Percentiles rank a stretch among this genome's conserved stretches.
Conservation (phyloP, 2,797 vertebrate genomes). For the Tragopan temminckii region DNA sequence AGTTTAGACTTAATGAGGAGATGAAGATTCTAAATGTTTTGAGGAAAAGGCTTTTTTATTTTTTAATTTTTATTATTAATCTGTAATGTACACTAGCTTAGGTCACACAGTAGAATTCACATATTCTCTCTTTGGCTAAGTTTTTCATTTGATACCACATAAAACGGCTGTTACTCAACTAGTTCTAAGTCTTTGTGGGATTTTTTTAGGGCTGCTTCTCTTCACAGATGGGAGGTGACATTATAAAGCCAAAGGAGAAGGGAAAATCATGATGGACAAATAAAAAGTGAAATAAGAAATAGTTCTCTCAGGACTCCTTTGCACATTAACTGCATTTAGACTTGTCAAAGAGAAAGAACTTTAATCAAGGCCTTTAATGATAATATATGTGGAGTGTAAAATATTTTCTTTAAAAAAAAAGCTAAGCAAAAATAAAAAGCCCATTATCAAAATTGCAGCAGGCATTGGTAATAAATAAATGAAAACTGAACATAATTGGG, state of each 20-base stretch:
- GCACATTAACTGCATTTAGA: neutral
- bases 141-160: neutral
- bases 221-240: neutral
- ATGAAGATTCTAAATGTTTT: neutral
- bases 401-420: slow-evolving; percentile 7
- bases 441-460: neutral
- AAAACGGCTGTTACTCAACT: neutral
- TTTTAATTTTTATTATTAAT: neutral
- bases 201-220: neutral
- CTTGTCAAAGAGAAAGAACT: slow-evolving; percentile 2
- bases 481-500: slow-evolving; percentile 29
- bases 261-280: neutral
- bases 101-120: neutral
- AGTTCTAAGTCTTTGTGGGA: neutral
- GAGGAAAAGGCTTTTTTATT: neutral
- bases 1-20: neutral
- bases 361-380: neutral
- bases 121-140: neutral
- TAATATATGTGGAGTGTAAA: slow-evolving; percentile 12
- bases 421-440: neutral
- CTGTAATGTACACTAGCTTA: neutral
- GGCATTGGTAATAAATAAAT: slow-evolving; percentile 52
- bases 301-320: neutral
- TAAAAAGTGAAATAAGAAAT: slow-evolving; percentile 19
- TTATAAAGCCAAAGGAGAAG: neutral